A percentile compares a stretch with the other conserved stretches of the same genome.
These are phyloP conservation scores for Latrodectus elegans DNA, from an alignment of 2,888 invertebrate species.

Conservation along the genomic window DNA sequence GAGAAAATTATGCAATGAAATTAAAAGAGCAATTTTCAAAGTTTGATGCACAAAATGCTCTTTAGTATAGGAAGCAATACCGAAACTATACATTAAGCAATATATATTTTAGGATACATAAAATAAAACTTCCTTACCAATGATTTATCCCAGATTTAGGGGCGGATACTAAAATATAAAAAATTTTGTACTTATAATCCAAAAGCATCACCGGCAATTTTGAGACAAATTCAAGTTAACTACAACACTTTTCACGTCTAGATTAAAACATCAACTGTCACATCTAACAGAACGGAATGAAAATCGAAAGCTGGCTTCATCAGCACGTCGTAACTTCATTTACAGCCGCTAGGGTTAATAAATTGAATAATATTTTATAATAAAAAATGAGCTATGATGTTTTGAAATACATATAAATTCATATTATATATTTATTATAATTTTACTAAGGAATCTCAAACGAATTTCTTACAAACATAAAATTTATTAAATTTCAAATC, in stretches of 20 bases:
- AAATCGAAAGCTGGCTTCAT: background rate
- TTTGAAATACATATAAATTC: too few species aligned
- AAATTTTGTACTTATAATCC: background rate
- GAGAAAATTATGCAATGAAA: too few species aligned
- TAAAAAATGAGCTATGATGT: too few species aligned
- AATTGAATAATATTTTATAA: too few species aligned
- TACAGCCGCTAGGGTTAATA: too few species aligned
- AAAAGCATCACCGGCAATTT: background rate
- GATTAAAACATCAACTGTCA: conserved; percentile 54
- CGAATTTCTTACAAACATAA: too few species aligned
- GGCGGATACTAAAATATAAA: background rate
- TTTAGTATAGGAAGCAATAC: conserved; percentile 3
- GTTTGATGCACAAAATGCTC: background rate
- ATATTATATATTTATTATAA: too few species aligned
- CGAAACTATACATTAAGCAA: background rate
- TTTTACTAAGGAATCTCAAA: too few species aligned
- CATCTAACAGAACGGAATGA: background rate
- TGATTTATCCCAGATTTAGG: background rate
- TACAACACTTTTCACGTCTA: background rate
- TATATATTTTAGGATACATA: background rate
- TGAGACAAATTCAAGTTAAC: background rate
- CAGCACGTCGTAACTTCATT: background rate
- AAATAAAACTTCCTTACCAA: conserved; percentile 13
- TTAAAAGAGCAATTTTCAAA: too few species aligned
- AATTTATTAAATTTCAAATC: too few species aligned